phyloP scores from a whole-genome alignment of 2,888 invertebrate genomes.

The Blastobasis adustella region DNA sequence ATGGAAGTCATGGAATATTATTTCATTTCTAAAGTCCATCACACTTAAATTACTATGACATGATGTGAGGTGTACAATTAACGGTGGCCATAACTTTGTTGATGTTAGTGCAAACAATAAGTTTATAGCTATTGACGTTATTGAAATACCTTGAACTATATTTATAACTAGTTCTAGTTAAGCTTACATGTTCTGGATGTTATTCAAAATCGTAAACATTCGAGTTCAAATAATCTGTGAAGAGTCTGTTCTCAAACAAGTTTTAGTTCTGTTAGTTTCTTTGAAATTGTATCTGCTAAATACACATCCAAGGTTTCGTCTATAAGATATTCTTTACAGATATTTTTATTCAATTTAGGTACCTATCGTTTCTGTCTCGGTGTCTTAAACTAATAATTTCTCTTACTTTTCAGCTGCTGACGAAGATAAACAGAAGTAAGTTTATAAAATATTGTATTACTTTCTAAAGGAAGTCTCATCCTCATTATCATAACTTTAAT shows the following conservation, averaged over 20 bases:
- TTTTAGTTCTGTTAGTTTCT: too few relatives aligned
- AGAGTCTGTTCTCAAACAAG: conserved; percentile 13
- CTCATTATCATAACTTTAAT: too few relatives aligned
- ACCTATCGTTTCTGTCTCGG: neutral
- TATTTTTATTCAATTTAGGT: too few relatives aligned
- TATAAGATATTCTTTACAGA: too few relatives aligned
- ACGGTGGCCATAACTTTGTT: too few relatives aligned
- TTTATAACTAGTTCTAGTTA: neutral
- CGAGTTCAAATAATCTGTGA: conserved; percentile 17
- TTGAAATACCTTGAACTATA: neutral
- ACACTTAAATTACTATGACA: neutral
- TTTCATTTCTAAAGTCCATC: neutral
- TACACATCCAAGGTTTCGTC: too few relatives aligned
- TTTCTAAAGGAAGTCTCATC: too few relatives aligned
- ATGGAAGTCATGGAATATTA: neutral
- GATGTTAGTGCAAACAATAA: neutral
- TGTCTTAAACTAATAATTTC: conserved; percentile 14
- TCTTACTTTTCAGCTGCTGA: conserved; percentile 89
- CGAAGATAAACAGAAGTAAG: conserved; percentile 97
- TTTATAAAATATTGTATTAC: conserved; percentile 25
- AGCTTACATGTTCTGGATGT: conserved; percentile 39
- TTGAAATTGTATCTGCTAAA: too few relatives aligned
- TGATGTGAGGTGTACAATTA: neutral
- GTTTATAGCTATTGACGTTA: neutral
- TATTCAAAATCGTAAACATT: conserved; percentile 34